Conservation (phyloP, 2,888 invertebrate genomes). For the Heteromyza rotundicornis region DNA sequence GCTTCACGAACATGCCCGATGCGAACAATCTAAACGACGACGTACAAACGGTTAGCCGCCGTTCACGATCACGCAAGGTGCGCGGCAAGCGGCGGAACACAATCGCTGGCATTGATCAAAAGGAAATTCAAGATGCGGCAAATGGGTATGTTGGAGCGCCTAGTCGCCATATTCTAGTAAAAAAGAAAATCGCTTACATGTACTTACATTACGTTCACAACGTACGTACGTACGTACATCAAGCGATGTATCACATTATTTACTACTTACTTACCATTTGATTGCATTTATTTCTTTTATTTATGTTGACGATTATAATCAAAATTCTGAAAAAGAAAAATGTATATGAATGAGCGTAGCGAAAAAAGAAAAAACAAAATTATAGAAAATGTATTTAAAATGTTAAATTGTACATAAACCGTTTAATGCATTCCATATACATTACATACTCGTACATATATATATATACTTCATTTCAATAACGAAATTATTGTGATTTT, state of each 20-base stretch:
- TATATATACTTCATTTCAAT: neutral
- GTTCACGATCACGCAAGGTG: slow-evolving; percentile 76
- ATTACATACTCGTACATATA: slow-evolving; percentile 14
- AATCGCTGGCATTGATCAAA: slow-evolving; percentile 88
- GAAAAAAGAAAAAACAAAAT: neutral
- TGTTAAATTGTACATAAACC: slow-evolving; percentile 10
- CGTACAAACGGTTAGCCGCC: slow-evolving; percentile 71
- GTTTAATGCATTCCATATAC: slow-evolving; percentile 18
- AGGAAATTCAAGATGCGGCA: slow-evolving; percentile 85
- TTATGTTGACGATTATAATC: slow-evolving; percentile 14
- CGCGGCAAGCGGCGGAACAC: slow-evolving; percentile 88
- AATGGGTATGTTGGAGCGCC: slow-evolving; percentile 72
- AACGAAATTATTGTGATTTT: slow-evolving; percentile 48
- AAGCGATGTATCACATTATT: no score
- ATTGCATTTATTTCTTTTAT: slow-evolving; percentile 19
- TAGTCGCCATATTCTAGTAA: neutral
- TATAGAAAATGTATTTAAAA: slow-evolving; percentile 27
- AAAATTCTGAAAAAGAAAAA: neutral
- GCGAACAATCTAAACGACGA: slow-evolving; percentile 63
- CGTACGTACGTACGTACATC: slow-evolving; percentile 10
- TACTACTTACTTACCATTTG: no score
- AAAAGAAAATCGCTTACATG: neutral
- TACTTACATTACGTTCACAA: slow-evolving; percentile 2
- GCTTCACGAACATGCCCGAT: slow-evolving; percentile 49
- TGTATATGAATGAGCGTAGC: slow-evolving; percentile 1